Evolutionary conservation across 1,140 invertebrate species (phyloP).

Genomic region (Psix sp.): DNA sequence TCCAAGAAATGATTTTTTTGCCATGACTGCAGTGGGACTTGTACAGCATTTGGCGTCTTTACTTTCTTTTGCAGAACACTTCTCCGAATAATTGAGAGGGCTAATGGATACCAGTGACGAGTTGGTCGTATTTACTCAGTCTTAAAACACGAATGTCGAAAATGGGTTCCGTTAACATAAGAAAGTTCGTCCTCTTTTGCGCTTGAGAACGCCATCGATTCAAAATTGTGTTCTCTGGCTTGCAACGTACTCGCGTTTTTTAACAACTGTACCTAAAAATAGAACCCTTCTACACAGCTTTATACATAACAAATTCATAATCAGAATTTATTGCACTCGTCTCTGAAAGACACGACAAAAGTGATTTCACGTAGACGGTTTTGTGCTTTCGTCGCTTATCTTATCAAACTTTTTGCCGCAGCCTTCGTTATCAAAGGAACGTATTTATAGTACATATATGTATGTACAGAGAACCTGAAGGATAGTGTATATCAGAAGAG

Average conservation of each 20-base stretch:
- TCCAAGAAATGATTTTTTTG: neutral
- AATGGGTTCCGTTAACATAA: slow-evolving; percentile 53
- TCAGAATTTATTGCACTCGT: slow-evolving; percentile 24
- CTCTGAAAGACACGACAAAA: slow-evolving; percentile 25
- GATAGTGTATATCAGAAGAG: slow-evolving; percentile 57
- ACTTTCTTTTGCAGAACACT: slow-evolving; percentile 67
- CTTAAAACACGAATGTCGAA: slow-evolving; percentile 70
- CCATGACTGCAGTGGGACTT: slow-evolving; percentile 21
- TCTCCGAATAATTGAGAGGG: slow-evolving; percentile 72
- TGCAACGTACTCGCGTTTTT: no score
- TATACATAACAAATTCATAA: slow-evolving; percentile 29
- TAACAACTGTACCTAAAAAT: no score
- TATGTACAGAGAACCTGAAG: no score
- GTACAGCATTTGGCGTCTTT: slow-evolving; percentile 50
- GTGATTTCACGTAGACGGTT: slow-evolving; percentile 35
- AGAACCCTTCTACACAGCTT: no score
- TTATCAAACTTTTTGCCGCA: slow-evolving; percentile 65
- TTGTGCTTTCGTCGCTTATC: slow-evolving; percentile 65
- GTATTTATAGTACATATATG: slow-evolving; percentile 74
- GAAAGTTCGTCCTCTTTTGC: slow-evolving; percentile 44
- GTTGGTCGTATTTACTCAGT: slow-evolving; percentile 69
- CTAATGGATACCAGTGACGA: slow-evolving; percentile 69
- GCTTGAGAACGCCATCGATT: slow-evolving; percentile 7
- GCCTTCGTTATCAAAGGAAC: slow-evolving; percentile 69
- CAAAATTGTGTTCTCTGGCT: no score